phyloP scores from a whole-genome alignment of 2,113 vertebrate species.

The Salvelinus sp. region DNA sequence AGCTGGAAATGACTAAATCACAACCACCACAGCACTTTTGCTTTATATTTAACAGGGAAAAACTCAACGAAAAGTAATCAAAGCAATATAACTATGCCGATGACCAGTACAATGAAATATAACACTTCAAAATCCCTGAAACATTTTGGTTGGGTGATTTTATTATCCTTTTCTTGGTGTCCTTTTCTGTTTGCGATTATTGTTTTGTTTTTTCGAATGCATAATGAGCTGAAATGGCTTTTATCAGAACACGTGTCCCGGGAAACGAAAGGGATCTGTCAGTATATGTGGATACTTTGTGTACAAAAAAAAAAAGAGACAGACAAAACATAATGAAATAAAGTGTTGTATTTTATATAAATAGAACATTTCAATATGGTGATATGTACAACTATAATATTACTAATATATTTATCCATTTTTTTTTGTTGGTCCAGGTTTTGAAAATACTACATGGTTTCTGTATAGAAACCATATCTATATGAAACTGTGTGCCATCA shows the following conservation, averaged over 20 bases:
- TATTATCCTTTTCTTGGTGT: constrained; percentile 53
- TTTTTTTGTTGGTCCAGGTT: constrained; percentile 67
- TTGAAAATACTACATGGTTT: constrained; percentile 71
- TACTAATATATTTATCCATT: constrained; percentile 99
- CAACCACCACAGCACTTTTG: constrained; percentile 62
- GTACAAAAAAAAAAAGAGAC: constrained; percentile 74
- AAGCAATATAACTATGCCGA: constrained; percentile 38
- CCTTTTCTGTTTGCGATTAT: constrained; percentile 45
- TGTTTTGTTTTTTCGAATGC: constrained; percentile 50
- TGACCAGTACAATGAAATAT: constrained; percentile 38
- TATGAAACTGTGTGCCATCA: constrained; percentile 71
- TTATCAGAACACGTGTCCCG: constrained; percentile 67
- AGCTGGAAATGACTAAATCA: constrained; percentile 69
- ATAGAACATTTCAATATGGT: constrained; percentile 94
- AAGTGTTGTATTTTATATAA: constrained; percentile 88
- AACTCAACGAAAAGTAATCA: background rate
- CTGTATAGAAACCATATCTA: constrained; percentile 73
- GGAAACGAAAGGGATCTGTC: constrained; percentile 70
- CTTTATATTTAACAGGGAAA: constrained; percentile 9
- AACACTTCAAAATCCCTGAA: constrained; percentile 40
- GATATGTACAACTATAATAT: too few relatives aligned
- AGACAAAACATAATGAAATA: constrained; percentile 81
- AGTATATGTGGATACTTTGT: constrained; percentile 82
- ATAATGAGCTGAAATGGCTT: constrained; percentile 76
- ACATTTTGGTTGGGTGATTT: constrained; percentile 45